A percentile compares a stretch with the other conserved stretches of the same genome.
Conservation (phyloP, 2,888 invertebrate genomes). For the Eristalinus sepulchralis region DNA sequence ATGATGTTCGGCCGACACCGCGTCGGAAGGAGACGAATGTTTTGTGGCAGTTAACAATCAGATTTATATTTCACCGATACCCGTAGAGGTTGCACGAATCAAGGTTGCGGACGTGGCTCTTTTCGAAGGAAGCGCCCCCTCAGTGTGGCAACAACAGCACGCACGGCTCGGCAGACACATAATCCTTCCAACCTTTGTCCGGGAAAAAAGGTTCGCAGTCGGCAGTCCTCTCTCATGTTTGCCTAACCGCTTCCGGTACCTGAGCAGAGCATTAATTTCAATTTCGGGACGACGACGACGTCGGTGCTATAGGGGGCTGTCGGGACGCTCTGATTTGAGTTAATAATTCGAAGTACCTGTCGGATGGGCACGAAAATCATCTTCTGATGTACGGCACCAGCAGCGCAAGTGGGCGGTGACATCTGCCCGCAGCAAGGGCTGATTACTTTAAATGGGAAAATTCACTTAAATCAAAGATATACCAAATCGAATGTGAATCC, state of each 20-base stretch:
- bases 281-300: background rate
- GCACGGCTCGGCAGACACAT: background rate
- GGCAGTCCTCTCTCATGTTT: background rate
- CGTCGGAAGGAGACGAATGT: background rate
- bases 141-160: background rate
- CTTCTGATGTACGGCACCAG: background rate
- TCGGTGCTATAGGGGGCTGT: background rate
- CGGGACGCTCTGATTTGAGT: background rate
- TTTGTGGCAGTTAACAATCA: conserved; percentile 7
- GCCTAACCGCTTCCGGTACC: background rate
- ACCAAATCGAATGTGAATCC: background rate
- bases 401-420: background rate
- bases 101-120: background rate
- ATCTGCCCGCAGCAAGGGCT: background rate
- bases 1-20: background rate
- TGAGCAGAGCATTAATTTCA: background rate
- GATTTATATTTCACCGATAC: conserved; percentile 25
- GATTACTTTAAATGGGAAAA: background rate
- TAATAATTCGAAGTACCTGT: background rate
- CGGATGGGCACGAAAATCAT: background rate
- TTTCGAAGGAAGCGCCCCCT: background rate
- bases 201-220: background rate
- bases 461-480: background rate
- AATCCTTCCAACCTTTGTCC: background rate
- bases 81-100: background rate